Conservation (phyloP, 2,888 invertebrate genomes). For the Aspidiotus rigidus region DNA sequence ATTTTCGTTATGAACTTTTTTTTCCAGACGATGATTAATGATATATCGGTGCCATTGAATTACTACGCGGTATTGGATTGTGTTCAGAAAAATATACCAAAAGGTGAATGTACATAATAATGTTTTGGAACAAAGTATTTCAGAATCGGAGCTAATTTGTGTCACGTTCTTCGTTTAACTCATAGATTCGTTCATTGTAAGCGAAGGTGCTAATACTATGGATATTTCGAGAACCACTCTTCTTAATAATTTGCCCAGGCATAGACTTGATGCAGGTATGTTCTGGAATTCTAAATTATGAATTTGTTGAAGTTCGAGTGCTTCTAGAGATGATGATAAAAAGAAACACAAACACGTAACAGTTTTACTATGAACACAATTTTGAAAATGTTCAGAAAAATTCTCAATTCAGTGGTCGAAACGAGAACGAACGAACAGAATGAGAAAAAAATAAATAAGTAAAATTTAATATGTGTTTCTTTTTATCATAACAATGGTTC, state of each 20-base stretch:
- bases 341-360: too few species aligned
- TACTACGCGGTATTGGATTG: slow-evolving; percentile 88
- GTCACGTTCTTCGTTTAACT: slow-evolving; percentile 35
- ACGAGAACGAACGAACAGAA: too few species aligned
- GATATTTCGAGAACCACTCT: slow-evolving; percentile 89
- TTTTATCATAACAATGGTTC: too few species aligned
- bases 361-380: too few species aligned
- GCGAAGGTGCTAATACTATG: slow-evolving; percentile 98
- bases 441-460: too few species aligned
- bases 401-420: too few species aligned
- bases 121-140: too few species aligned
- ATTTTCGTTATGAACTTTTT: slow-evolving; percentile 26
- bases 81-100: slow-evolving; percentile 64
- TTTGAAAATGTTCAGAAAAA: too few species aligned
- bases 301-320: too few species aligned
- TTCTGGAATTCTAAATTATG: background rate
- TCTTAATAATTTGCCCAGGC: slow-evolving; percentile 71
- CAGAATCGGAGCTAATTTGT: too few species aligned
- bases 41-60: slow-evolving; percentile 70
- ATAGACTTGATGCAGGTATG: slow-evolving; percentile 79
- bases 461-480: too few species aligned
- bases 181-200: slow-evolving; percentile 76
- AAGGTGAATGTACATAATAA: slow-evolving; percentile 41
- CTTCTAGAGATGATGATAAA: too few species aligned
- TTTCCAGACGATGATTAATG: slow-evolving; percentile 55